phyloP scores from a whole-genome alignment of 2,113 vertebrate genomes.

The Rostratula benghalensis region DNA sequence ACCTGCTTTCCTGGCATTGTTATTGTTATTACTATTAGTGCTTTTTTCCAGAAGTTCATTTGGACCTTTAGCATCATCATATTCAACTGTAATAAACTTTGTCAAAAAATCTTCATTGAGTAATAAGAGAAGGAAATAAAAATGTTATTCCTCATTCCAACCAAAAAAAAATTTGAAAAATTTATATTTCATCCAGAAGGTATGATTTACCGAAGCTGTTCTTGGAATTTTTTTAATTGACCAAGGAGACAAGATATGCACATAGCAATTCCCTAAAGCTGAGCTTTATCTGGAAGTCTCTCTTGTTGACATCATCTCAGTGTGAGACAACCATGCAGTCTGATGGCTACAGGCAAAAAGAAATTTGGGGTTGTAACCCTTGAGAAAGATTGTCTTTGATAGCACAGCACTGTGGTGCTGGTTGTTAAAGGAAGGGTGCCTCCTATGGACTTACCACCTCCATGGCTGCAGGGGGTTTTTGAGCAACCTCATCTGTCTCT shows the following conservation, averaged over 20 bases:
- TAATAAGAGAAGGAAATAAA: constrained; percentile 15
- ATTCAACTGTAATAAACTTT: not conserved
- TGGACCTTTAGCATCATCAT: not conserved
- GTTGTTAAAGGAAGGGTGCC: not conserved
- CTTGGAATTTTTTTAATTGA: not conserved
- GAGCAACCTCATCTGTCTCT: not conserved
- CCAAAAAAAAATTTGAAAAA: not conserved
- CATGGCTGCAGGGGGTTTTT: not conserved
- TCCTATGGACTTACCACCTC: not conserved
- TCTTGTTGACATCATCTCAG: not conserved
- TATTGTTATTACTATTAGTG: not conserved
- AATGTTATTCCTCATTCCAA: not conserved
- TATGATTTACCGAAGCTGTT: not conserved
- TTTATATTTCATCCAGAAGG: not conserved
- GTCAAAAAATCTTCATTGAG: not conserved
- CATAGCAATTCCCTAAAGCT: not conserved
- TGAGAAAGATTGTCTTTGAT: not conserved
- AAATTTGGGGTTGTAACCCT: not conserved
- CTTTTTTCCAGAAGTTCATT: constrained; percentile 12
- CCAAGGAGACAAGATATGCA: not conserved
- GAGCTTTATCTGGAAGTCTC: not conserved
- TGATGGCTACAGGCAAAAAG: not conserved
- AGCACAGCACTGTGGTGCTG: not conserved
- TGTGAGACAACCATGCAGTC: not conserved
- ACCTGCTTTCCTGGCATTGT: not conserved